Evolutionary conservation across 2,113 vertebrate genomes (phyloP), one percentile per base, ranked within the genome.

Genomic region (Pygoscelis adeliae): DNA sequence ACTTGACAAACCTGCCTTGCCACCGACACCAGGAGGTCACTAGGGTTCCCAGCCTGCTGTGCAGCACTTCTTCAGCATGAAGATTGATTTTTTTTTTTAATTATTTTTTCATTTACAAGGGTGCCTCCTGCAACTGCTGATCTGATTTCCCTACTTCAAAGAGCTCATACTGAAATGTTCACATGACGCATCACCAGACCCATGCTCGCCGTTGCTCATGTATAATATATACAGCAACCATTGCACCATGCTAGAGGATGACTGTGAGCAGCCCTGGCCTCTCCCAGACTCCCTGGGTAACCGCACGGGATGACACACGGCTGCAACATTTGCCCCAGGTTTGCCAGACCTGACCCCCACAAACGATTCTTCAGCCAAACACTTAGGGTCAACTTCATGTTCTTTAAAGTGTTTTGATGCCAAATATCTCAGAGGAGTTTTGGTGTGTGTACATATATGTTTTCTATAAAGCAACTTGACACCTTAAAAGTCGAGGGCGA

Each of bases 221-320:
- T 38, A 8, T 20, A 23, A 11, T 11, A 19, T 1, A 10, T 26
- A 30, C 3, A 73, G 47, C 32, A 86, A 49, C 27, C 20, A 32
- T 9, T 55, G 42, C 42, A 30, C 44, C n/a, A 2, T 2, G 11
- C 17, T 10, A 50, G 15, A 36, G 13, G 59, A 87, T 55, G 40
- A 32, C 77, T 63, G 9, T 32, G 29, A 85, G 65, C 38, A 58
- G 27, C 32, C 6, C 26, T 15, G 55, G 29, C 34, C 32, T 76
- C 81, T 63, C 3, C 1, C 21, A 38, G 40, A 26, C 21, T 14
- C 70, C 22, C 13, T 59, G n/a, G 10, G 22, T 50, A 81, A 29
- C 17, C 2, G 0, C 2, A 4, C 15, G 27, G n/a, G 15, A 19
- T 82, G 30, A 63, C 10, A 6, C 38, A 67, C 0, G 0, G 63